Evolutionary conservation across 2,888 invertebrate species (phyloP).

Genomic region (Frankliniella fusca): DNA sequence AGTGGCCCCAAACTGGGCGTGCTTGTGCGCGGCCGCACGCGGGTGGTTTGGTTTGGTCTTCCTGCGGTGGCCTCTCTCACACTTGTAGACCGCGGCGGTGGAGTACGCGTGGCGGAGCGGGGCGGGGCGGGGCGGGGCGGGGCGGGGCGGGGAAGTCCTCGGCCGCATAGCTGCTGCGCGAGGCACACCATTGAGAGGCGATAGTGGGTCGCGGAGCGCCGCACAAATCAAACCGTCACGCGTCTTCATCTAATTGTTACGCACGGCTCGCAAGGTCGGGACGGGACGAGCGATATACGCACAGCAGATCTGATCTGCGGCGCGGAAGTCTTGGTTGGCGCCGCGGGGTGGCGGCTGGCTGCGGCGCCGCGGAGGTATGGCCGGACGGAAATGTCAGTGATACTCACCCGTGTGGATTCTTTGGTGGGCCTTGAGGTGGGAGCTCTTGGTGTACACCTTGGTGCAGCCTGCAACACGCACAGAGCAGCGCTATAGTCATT

Average conservation of each 20-base stretch:
- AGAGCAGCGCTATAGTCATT: slow-evolving; percentile 35
- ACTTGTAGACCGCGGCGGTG: too few relatives aligned
- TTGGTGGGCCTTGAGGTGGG: slow-evolving; percentile 95
- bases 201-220: neutral
- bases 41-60: too few relatives aligned
- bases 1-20: too few relatives aligned
- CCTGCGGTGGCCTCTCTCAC: too few relatives aligned
- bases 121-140: too few relatives aligned
- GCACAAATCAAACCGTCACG: neutral
- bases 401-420: slow-evolving; percentile 91
- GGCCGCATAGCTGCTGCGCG: too few relatives aligned
- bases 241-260: neutral
- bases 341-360: neutral
- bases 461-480: slow-evolving; percentile 73
- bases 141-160: too few relatives aligned
- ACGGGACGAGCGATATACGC: neutral
- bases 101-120: too few relatives aligned
- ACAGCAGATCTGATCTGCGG: neutral
- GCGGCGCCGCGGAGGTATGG: neutral
- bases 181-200: too few relatives aligned
- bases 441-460: slow-evolving; percentile 97
- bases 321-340: neutral
- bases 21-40: too few relatives aligned
- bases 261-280: neutral
- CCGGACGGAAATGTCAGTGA: slow-evolving; percentile 32